Evolutionary conservation across 30 jellyfish, hydroid and myxozoan species (phyloP), one percentile per base, ranked within the genome.

Genomic region (Sanderia malayensis): DNA sequence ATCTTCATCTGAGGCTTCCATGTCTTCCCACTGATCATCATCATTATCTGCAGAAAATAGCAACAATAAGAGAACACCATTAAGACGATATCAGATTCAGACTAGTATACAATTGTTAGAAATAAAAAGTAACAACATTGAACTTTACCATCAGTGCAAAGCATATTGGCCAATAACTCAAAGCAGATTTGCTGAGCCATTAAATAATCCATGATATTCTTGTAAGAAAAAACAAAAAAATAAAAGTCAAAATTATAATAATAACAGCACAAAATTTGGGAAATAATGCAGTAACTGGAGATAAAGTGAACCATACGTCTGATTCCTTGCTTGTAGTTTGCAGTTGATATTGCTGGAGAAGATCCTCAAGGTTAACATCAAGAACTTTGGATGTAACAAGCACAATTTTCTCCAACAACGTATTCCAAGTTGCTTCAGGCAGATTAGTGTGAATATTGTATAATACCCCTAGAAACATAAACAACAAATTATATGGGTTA

Each of bases 1-100:
- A 49, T 49, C 64, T 4, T 49, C 64, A 4, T 49, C 64, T 4
- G 64, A 15, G 27, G 18, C 64, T 18, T 49, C 64, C 64, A 49
- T 49, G 27, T 49, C 64, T 19, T 49, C 64, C 64, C 64, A 49
- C 3, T 49, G 25, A 9, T 49, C 64, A 49, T 49, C 64, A 19
- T 9, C 52, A 13, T 37, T 13, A 37, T 37, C 52, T 37, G 13
- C 52, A 37, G 13, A 37, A 37, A 13, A 4, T 4, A 37, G 13
- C 52, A n/a, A n/a, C n/a, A n/a, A n/a, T n/a, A n/a, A n/a, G n/a
- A n/a, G n/a, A n/a, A n/a, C n/a, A n/a, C n/a, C n/a, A n/a, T n/a
- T n/a, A n/a, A n/a, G n/a, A n/a, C n/a, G n/a, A n/a, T n/a, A n/a
- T n/a, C n/a, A n/a, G n/a, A n/a, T n/a, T n/a, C n/a, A n/a, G n/a